Base-by-base conservation (phyloP, 2,113 vertebrate genomes). In the Syrmaticus mikado region DNA sequence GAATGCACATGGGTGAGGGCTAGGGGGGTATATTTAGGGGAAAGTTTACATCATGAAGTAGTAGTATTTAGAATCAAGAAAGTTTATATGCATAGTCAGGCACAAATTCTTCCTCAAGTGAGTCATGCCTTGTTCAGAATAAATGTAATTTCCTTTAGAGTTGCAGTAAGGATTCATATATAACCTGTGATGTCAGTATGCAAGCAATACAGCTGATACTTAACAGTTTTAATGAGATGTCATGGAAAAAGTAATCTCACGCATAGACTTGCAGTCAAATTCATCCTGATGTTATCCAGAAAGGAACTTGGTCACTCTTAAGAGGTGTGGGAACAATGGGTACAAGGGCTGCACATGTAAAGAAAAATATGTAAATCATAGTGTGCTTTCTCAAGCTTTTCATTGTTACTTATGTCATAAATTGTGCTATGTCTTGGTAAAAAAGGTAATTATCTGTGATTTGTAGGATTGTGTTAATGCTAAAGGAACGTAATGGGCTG, bases 51-150 rank as follows among this genome's bases (percentile, higher is more conserved):
- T 94, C 68, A 89, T 22, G 27, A 60, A 57, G 46, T 28, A 74
- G 52, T 60, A 74, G 7, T 60, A 27, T 55, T 92, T 75, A 52
- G 72, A 90, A 81, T 90, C 22, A 77, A 81, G 82, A 21, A 85
- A 74, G 50, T 89, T 94, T 82, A 28, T 93, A 92, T 91, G 92
- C 92, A 53, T 78, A 65, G 40, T 85, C 85, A 95, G 79, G 76
- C 85, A 91, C 75, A 65, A 68, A 81, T 87, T 77, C 64, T 92
- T 92, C 92, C 65, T 83, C 2, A 5, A 80, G 8, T 89, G 94
- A 93, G 72, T 96, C 89, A 95, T 90, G 61, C 13, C 43, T 45
- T 57, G 68, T 71, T 87, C 80, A 87, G 30, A 1, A 0, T 83
- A 81, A 78, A 61, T 19, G 25, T 53, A n/a, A 32, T 93, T 89